Base-by-base conservation (phyloP, 2,113 vertebrate genomes). In the Coturnix japonica region DNA sequence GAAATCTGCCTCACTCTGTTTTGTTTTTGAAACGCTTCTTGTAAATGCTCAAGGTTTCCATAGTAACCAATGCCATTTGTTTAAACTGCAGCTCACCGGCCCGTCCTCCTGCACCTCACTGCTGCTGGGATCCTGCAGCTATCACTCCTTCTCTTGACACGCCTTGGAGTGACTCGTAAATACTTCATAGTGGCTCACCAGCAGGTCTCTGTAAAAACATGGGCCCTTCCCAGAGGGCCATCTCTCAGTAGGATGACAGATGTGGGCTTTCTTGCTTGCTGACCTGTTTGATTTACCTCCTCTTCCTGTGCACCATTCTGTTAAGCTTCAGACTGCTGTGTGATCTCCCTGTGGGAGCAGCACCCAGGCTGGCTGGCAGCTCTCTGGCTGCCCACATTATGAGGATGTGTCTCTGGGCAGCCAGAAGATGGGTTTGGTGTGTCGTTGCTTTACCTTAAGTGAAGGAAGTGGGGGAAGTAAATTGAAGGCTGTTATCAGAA, bases 11-110 rank as follows among this genome's bases (percentile, higher is more conserved):
- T 74, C 69, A 13, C 91, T 88, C 1, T 15, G 56, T 46, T 93
- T 75, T 95, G 87, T 88, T 95, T 89, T 94, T 73, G 57, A 12
- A 57, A 19, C 69, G 56, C 82, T 81, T 22, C 91, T 96, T 90
- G 95, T 94, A 91, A 89, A 89, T 59, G 84, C 57, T 11, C 4
- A n/a, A 30, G 53, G 93, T 97, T 97, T 95, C 96, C 95, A 92
- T 95, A 92, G 96, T 75, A 95, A 96, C 92, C 47, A 23, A 67
- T 90, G 82, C 80, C 70, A 64, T 96, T 97, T 95, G 85, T 92
- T 96, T 91, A 59, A 94, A 67, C 69, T 65, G 74, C 74, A 61
- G 66, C 72, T 81, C 53, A 17, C 43, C 64, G 56, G 4, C 20
- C 61, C 71, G 70, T 60, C 83, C 64, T 93, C 67, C 41, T 13